phyloP scores from a whole-genome alignment of 2,113 vertebrate genomes.

The Rattus rattus region DNA sequence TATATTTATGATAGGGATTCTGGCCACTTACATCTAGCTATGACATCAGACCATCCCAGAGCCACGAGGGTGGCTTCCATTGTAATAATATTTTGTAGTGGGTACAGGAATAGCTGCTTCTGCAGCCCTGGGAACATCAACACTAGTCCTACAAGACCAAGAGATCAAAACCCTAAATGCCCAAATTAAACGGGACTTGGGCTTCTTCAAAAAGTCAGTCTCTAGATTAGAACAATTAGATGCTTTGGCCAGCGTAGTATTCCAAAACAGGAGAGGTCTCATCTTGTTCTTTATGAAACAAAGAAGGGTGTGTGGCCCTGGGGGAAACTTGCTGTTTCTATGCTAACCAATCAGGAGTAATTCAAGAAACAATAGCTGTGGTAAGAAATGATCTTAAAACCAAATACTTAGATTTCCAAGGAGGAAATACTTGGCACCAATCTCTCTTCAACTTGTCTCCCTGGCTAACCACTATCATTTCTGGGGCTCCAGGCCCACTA shows the following conservation, averaged over 20 bases:
- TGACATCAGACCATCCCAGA: background rate
- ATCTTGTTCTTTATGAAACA: background rate
- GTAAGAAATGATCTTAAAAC: background rate
- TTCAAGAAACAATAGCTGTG: background rate
- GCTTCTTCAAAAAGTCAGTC: background rate
- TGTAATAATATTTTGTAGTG: background rate
- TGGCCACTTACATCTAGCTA: background rate
- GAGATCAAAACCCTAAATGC: background rate
- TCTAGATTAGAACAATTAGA: background rate
- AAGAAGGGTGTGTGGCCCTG: background rate
- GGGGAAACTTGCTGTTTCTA: background rate
- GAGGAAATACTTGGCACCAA: background rate
- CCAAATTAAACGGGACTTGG: background rate
- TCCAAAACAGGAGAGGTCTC: background rate
- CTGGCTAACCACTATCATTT: background rate
- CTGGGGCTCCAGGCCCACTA: too few relatives aligned
- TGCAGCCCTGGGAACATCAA: background rate
- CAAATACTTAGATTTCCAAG: too few relatives aligned
- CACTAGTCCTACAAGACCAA: background rate
- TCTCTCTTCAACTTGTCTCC: background rate
- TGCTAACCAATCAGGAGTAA: background rate
- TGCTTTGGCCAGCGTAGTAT: background rate
- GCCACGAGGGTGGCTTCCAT: background rate
- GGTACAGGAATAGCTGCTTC: background rate
- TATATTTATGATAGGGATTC: background rate